Conservation (phyloP, 2,113 vertebrate genomes). For the Helogale parvula region DNA sequence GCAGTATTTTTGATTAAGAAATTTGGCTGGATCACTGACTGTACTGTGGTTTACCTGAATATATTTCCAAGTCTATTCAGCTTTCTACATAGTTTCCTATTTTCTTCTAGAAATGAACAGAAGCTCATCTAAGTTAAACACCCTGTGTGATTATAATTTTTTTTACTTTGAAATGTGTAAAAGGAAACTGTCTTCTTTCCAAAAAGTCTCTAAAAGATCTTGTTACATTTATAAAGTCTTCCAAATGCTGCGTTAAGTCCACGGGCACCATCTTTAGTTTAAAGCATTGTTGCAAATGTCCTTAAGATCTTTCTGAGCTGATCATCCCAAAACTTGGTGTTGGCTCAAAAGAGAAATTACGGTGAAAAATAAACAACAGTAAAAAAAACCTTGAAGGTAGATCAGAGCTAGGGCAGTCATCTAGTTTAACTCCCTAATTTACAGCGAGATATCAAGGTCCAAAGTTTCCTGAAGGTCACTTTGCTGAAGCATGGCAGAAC, state of each 20-base stretch:
- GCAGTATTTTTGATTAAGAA: slow-evolving; percentile 50
- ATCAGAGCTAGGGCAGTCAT: neutral
- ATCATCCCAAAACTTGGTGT: neutral
- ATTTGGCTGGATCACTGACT: slow-evolving; percentile 18
- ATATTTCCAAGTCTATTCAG: slow-evolving; percentile 41
- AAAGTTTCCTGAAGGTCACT: neutral
- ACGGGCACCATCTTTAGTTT: neutral
- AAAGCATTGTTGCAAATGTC: neutral
- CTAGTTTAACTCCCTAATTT: neutral
- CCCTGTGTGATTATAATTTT: neutral
- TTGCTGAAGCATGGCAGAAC: neutral
- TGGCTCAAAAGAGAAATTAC: neutral
- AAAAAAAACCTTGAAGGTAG: slow-evolving; percentile 4
- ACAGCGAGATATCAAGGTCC: neutral
- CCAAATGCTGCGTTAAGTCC: neutral
- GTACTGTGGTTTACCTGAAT: slow-evolving; percentile 11
- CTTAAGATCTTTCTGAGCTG: neutral
- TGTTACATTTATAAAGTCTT: neutral
- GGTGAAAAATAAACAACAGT: slow-evolving; percentile 11
- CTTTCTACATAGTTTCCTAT: slow-evolving; percentile 29
- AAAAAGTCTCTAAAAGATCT: neutral
- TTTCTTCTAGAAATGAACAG: slow-evolving; percentile 46
- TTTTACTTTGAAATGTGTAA: slow-evolving; percentile 29
- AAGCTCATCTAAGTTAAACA: slow-evolving; percentile 21
- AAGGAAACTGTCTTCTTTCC: slow-evolving; percentile 15